Evolutionary conservation across 2,888 invertebrate species (phyloP).

Genomic region (Dynastes hyllus): DNA sequence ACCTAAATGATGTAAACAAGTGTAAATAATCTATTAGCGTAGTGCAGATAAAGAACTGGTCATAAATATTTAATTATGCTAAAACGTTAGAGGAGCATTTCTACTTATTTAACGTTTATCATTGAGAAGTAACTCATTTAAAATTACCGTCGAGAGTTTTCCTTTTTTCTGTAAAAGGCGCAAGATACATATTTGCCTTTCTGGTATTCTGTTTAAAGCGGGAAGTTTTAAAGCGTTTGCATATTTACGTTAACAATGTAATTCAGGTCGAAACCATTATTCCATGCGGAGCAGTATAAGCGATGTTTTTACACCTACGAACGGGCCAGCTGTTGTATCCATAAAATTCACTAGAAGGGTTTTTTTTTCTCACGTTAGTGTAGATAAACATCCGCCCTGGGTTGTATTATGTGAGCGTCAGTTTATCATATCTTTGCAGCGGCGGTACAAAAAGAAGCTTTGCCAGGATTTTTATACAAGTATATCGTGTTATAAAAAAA

Average conservation of each 20-base stretch:
- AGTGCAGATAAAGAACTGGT: no score
- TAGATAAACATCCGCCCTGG: slow-evolving; percentile 35
- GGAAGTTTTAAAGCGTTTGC: not conserved
- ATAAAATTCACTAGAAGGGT: slow-evolving; percentile 21
- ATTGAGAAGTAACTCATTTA: no score
- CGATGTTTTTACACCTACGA: slow-evolving; percentile 31
- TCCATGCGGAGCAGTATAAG: slow-evolving; percentile 12
- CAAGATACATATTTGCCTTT: slow-evolving; percentile 11
- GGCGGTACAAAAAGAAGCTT: not conserved
- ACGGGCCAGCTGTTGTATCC: slow-evolving; percentile 21
- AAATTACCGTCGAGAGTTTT: not conserved
- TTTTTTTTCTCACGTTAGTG: slow-evolving; percentile 20
- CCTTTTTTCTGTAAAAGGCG: not conserved
- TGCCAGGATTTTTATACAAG: slow-evolving; percentile 7
- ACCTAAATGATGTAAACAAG: no score
- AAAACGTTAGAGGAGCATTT: no score
- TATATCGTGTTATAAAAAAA: not conserved
- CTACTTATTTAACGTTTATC: no score
- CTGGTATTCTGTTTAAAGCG: not conserved
- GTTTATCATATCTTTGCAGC: slow-evolving; percentile 34
- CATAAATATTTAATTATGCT: no score
- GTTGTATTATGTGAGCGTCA: slow-evolving; percentile 20
- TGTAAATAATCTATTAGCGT: no score
- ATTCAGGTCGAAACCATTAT: slow-evolving; percentile 22
- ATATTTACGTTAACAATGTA: slow-evolving; percentile 31